phyloP scores from a whole-genome alignment of 2,888 invertebrate genomes.

The Drosophila melanocephala region DNA sequence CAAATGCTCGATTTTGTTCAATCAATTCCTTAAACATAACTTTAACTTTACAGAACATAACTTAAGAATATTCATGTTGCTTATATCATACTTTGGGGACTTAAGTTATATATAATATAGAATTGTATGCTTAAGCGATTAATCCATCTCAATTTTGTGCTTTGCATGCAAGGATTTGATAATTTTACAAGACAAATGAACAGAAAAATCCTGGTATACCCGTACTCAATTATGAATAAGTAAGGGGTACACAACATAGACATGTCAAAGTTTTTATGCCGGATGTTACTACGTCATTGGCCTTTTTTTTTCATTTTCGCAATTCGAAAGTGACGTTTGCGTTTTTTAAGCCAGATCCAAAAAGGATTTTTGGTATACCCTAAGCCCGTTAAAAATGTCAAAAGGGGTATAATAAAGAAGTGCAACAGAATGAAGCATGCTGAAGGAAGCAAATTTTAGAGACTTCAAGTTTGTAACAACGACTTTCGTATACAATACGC shows the following conservation, averaged over 20 bases:
- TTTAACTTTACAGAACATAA: no score
- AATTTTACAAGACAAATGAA: neutral
- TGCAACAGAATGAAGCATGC: neutral
- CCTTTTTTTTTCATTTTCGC: constrained; percentile 6
- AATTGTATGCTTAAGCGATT: neutral
- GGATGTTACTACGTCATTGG: constrained; percentile 29
- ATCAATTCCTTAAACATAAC: neutral
- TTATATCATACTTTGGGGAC: neutral
- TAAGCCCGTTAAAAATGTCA: neutral
- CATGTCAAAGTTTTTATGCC: constrained; percentile 53
- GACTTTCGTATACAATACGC: neutral
- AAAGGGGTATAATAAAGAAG: neutral
- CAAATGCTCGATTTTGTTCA: neutral
- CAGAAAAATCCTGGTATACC: constrained; percentile 16
- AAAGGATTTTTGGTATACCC: constrained; percentile 1
- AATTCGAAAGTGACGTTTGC: constrained; percentile 34
- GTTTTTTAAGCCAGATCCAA: constrained; percentile 35
- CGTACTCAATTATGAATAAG: constrained; percentile 22
- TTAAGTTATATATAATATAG: neutral
- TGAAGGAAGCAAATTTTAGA: neutral
- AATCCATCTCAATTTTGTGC: neutral
- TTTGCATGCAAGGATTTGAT: neutral
- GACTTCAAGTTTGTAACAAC: neutral
- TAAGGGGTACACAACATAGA: constrained; percentile 41
- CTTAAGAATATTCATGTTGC: neutral